These are phyloP conservation scores for Resseliella maxima DNA, from an alignment of 2,888 invertebrate genomes.

Conservation along the genomic window DNA sequence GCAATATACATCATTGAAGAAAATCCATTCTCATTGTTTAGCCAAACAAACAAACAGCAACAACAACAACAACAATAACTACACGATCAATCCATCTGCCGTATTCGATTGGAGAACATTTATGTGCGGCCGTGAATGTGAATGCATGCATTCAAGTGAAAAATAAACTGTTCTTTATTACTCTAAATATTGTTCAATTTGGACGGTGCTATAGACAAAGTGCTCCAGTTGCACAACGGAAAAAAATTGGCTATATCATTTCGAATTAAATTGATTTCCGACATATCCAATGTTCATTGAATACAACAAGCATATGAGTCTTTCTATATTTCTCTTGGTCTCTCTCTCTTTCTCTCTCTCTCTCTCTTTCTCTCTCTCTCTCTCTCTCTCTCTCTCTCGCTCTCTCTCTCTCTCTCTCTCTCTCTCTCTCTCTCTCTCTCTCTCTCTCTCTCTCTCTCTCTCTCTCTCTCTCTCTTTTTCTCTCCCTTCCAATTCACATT, in stretches of 20 bases:
- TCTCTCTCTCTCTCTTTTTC: too few relatives aligned
- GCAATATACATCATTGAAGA: too few relatives aligned
- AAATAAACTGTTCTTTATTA: conserved; percentile 49
- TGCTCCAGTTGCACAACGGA: not conserved
- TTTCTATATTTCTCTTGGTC: too few relatives aligned
- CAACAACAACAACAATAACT: not conserved
- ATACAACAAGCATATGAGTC: too few relatives aligned
- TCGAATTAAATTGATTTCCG: not conserved
- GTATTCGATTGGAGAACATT: not conserved
- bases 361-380: too few relatives aligned
- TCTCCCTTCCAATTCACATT: too few relatives aligned
- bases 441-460: too few relatives aligned
- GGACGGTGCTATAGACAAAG: not conserved
- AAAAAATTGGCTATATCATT: not conserved
- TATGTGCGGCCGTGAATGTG: not conserved
- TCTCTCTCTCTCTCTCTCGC: too few relatives aligned
- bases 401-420: too few relatives aligned
- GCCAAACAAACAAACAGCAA: not conserved
- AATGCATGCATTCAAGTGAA: conserved; percentile 49
- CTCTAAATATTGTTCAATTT: conserved; percentile 22
- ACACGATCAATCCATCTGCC: conserved; percentile 17
- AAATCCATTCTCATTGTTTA: too few relatives aligned
- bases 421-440: too few relatives aligned
- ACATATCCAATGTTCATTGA: not conserved
- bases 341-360: too few relatives aligned